These are phyloP conservation scores for Stegophylla sp. DNA, from an alignment of 2,888 invertebrate genomes.

Conservation along the genomic window DNA sequence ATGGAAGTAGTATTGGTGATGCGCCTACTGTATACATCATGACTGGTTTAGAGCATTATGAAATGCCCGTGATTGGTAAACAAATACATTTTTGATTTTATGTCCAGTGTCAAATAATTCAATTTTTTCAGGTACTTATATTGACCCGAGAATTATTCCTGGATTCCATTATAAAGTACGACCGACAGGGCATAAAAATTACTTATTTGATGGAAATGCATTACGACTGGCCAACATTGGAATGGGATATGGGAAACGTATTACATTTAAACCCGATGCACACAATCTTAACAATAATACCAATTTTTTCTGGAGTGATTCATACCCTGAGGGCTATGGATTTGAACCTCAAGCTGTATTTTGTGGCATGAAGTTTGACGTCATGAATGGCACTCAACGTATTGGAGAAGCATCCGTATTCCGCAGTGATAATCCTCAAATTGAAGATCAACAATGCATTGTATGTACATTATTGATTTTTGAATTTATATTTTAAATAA, in stretches of 20 bases:
- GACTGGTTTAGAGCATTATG: constrained; percentile 73
- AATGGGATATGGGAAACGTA: constrained; percentile 78
- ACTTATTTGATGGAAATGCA: constrained; percentile 73
- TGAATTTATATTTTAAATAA: background rate
- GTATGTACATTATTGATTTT: constrained; percentile 64
- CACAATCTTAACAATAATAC: constrained; percentile 65
- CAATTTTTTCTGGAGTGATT: constrained; percentile 81
- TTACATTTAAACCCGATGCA: constrained; percentile 76
- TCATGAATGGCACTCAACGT: constrained; percentile 71
- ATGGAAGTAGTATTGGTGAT: constrained; percentile 71
- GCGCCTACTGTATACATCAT: constrained; percentile 74
- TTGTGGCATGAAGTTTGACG: constrained; percentile 73
- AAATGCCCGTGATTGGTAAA: constrained; percentile 76
- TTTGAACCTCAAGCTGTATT: constrained; percentile 74
- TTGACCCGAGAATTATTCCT: constrained; percentile 75
- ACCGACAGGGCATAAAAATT: constrained; percentile 71
- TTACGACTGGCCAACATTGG: constrained; percentile 73
- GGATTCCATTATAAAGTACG: constrained; percentile 78
- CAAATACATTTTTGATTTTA: background rate
- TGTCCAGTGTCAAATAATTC: background rate
- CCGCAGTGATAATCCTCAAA: constrained; percentile 73
- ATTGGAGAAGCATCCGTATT: constrained; percentile 75
- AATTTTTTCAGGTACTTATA: constrained; percentile 71
- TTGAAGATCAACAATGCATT: constrained; percentile 72
- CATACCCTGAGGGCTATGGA: constrained; percentile 75